Evolutionary conservation across 2,888 invertebrate genomes (phyloP), one percentile per base, ranked within the genome.

Genomic region (Nomada lathburiana): DNA sequence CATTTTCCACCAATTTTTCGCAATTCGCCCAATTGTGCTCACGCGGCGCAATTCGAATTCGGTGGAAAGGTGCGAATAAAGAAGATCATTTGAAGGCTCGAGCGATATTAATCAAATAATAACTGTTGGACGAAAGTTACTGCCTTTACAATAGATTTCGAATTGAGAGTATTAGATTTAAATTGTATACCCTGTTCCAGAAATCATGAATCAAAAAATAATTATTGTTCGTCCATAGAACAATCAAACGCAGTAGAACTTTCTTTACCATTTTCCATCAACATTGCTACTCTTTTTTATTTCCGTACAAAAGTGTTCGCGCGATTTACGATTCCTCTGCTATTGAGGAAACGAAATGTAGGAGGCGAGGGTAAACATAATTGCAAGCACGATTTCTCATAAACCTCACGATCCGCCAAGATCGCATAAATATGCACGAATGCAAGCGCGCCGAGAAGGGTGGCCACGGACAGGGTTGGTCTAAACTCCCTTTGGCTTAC

Each of bases 391-490:
- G 18, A 50, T 26, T 64, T 64, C 47, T 47, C 26, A 26, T n/a
- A 26, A 50, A 26, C 20, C 20, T 42, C 42, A 20, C 23, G 36
- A 36, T 36, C 36, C 36, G 36, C 36, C 36, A 36, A 36, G 36
- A 36, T 36, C 52, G 60, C 60, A 67, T 67, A 67, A 73, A 67
- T 67, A 62, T 55, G 80, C 53, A 71, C 55, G 52, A 62, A 67
- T 23, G 44, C 42, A 23, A 4, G 62, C 36, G 47, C 7, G 26
- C 60, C 26, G 42, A 47, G 20, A 16, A 26, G 52, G 52, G 20
- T 59, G 59, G 5, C 52, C 53, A 16, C 50, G 9, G 26, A n/a
- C 7, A 13, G 20, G 20, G 10, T 16, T 18, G 16, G 13, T 5
- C 20, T 29, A 16, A 44, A 55, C 20, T 68, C 57, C 50, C 55